phyloP scores from a whole-genome alignment of 2,797 vertebrate genomes.

The Kryptolebias ocellatus region DNA sequence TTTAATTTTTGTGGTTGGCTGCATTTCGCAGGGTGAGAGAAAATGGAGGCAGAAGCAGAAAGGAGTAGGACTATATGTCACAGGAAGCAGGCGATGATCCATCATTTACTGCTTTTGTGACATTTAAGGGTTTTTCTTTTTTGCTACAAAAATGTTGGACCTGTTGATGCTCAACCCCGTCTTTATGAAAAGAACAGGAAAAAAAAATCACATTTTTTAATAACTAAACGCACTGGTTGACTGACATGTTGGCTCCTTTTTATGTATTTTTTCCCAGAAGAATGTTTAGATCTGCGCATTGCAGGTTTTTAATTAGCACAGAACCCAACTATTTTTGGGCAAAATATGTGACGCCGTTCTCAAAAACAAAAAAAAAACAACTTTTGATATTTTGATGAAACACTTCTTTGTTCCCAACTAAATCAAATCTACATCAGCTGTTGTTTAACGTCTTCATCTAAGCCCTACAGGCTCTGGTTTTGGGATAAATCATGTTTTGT shows the following conservation, averaged over 20 bases:
- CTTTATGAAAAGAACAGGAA: not conserved
- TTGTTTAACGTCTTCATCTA: not conserved
- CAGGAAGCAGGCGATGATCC: not conserved
- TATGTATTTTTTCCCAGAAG: too few relatives aligned
- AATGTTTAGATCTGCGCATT: too few relatives aligned
- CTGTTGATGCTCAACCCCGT: not conserved
- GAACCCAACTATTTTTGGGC: not conserved
- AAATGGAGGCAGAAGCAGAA: too few relatives aligned
- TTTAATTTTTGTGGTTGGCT: too few relatives aligned
- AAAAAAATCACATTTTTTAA: not conserved
- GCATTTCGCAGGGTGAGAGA: too few relatives aligned
- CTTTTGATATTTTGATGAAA: conserved; percentile 8
- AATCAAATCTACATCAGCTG: not conserved
- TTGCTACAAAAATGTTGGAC: not conserved
- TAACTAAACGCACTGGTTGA: too few relatives aligned
- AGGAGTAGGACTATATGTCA: not conserved
- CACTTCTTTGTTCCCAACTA: not conserved
- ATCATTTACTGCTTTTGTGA: not conserved
- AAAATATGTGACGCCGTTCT: not conserved
- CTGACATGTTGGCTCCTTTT: too few relatives aligned
- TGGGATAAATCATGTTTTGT: too few relatives aligned
- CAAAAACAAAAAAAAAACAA: not conserved
- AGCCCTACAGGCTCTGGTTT: too few relatives aligned
- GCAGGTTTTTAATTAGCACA: too few relatives aligned
- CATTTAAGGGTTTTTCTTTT: not conserved